phyloP scores from a whole-genome alignment of 1,140 invertebrate genomes.

The Vanessa tameamea region DNA sequence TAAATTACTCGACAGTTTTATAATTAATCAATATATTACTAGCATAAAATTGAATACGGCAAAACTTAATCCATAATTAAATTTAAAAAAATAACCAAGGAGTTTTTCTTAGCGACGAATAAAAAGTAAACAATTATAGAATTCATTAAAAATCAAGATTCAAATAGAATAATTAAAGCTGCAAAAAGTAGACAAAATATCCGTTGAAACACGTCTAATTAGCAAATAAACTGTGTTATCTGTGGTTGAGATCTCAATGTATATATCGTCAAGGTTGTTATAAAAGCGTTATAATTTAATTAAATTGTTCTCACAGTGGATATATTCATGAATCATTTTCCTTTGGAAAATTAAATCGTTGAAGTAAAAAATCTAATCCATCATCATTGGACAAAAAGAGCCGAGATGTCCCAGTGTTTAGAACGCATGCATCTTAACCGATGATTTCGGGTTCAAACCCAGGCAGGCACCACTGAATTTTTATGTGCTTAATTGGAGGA shows the following conservation, averaged over 20 bases:
- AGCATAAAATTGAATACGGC: no score
- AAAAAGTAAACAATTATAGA: neutral
- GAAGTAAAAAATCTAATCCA: neutral
- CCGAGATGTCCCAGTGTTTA: no score
- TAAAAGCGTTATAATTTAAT: neutral
- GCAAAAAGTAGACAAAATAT: constrained; percentile 16
- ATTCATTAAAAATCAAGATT: neutral
- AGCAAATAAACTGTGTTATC: constrained; percentile 26
- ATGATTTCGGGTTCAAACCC: no score
- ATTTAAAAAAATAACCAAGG: no score
- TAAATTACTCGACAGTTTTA: no score
- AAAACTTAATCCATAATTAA: no score
- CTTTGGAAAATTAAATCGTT: neutral
- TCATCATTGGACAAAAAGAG: no score
- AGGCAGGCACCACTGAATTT: no score
- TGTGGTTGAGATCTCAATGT: constrained; percentile 21
- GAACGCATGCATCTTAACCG: no score
- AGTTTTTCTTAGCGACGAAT: neutral
- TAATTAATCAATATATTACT: no score
- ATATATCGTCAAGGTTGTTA: constrained; percentile 2
- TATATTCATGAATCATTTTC: neutral
- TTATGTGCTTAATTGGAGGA: no score
- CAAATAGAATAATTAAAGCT: neutral
- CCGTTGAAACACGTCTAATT: constrained; percentile 21
- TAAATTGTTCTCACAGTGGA: neutral